Conservation (phyloP, 2,888 invertebrate genomes). For the Pterobdella sp. region DNA sequence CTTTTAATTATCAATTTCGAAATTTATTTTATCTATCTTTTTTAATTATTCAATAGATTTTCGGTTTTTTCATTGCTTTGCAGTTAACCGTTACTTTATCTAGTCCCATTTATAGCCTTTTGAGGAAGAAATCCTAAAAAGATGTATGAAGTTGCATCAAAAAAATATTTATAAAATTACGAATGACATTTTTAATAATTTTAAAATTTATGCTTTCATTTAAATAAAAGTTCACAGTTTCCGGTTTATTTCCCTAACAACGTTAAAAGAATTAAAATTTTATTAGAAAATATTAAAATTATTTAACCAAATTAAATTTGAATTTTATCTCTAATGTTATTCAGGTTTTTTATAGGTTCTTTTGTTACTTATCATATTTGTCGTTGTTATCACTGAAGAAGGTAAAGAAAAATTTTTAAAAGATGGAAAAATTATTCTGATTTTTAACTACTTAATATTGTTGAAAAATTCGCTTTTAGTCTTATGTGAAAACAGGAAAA, state of each 20-base stretch:
- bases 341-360: too few species aligned
- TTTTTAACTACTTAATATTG: too few species aligned
- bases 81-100: not conserved
- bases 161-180: not conserved
- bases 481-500: too few species aligned
- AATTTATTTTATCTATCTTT: not conserved
- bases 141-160: not conserved
- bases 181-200: not conserved
- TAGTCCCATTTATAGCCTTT: constrained; percentile 8
- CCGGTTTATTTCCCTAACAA: constrained; percentile 10
- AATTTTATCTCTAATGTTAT: too few species aligned
- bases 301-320: not conserved
- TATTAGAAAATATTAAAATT: not conserved
- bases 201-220: not conserved
- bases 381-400: too few species aligned
- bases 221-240: not conserved
- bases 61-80: not conserved
- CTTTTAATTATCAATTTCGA: constrained; percentile 11
- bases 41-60: not conserved
- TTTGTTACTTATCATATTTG: too few species aligned
- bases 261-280: not conserved
- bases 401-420: too few species aligned
- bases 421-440: too few species aligned
- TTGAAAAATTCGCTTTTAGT: too few species aligned
- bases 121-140: not conserved